phyloP scores from a whole-genome alignment of 1,140 invertebrate species.

The Temnothorax longispinosus region DNA sequence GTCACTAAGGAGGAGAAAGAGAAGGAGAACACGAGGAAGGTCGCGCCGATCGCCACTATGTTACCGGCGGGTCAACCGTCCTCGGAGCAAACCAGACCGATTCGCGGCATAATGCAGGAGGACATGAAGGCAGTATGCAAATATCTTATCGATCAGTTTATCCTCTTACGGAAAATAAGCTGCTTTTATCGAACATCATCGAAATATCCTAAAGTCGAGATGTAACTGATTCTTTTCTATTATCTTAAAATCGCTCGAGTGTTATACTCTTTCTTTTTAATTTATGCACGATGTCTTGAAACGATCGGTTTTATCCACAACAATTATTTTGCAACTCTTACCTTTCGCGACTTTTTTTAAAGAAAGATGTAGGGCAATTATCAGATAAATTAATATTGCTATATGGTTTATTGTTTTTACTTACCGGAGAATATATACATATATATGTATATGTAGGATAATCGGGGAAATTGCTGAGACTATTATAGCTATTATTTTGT shows the following conservation, averaged over 20 bases:
- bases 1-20: conserved; percentile 95
- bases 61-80: conserved; percentile 83
- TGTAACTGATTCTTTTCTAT: background rate
- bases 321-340: background rate
- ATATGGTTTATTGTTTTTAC: background rate
- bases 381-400: conserved; percentile 5
- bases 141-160: background rate
- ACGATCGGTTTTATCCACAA: background rate
- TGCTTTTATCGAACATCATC: background rate
- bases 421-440: too few relatives aligned
- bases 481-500: background rate
- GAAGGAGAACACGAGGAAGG: conserved; percentile 93
- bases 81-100: conserved; percentile 82
- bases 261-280: background rate
- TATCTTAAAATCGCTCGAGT: background rate
- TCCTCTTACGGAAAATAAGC: background rate
- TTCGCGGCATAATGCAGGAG: conserved; percentile 80
- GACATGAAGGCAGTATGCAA: conserved; percentile 80
- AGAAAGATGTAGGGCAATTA: background rate
- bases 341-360: background rate
- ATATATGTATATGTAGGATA: too few relatives aligned
- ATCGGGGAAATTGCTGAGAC: too few relatives aligned
- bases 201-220: background rate
- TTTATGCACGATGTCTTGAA: background rate
- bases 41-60: conserved; percentile 80